Percentiles rank a stretch among this genome's conserved stretches.
Conservation (phyloP, 2,797 vertebrate genomes). For the Molossus molossus region DNA sequence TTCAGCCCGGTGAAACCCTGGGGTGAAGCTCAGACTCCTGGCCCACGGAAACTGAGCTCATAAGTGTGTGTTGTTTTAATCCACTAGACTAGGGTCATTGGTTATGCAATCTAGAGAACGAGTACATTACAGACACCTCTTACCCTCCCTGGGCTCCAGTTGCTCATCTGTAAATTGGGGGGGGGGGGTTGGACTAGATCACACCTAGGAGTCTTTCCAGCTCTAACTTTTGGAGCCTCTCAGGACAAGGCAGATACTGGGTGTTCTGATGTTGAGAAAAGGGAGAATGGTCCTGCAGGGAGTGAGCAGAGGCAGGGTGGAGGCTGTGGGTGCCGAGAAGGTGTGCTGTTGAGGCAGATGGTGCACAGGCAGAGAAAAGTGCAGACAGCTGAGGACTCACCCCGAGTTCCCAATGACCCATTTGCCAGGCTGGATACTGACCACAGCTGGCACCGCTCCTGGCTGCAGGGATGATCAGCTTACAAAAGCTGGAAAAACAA, state of each 20-base stretch:
- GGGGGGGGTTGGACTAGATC: neutral
- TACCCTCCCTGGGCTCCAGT: neutral
- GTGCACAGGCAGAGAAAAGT: neutral
- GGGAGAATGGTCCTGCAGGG: neutral
- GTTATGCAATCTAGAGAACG: neutral
- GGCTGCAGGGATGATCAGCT: neutral
- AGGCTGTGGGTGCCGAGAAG: neutral
- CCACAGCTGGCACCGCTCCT: neutral
- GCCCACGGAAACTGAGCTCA: neutral
- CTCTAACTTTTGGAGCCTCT: neutral
- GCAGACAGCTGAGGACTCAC: neutral
- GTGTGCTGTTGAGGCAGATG: neutral
- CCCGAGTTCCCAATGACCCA: constrained; percentile 43
- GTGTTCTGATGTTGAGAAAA: neutral
- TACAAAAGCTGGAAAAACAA: constrained; percentile 51
- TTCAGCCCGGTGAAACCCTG: neutral
- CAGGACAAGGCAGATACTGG: neutral
- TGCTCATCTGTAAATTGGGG: neutral
- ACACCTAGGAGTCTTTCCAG: neutral
- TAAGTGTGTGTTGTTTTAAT: neutral
- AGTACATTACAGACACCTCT: neutral
- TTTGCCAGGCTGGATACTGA: neutral
- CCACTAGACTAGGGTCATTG: neutral
- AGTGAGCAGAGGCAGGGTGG: neutral
- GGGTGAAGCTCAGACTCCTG: neutral